These are phyloP conservation scores for Morone chrysops DNA, from an alignment of 2,113 vertebrate species.

Conservation along the genomic window DNA sequence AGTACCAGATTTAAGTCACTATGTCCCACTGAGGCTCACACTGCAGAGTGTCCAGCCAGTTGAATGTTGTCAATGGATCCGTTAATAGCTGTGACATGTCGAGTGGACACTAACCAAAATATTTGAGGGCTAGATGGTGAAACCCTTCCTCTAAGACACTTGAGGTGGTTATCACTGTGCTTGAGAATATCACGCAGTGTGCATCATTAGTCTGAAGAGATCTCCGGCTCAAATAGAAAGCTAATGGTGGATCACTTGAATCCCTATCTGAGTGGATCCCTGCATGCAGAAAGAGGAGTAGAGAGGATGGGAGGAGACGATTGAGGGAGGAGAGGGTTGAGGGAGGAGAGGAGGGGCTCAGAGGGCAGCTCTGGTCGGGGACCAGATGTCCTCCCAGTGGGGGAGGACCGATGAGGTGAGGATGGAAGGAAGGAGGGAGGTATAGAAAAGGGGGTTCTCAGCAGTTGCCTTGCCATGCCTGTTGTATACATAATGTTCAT, in stretches of 20 bases:
- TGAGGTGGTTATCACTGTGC: conserved; percentile 28
- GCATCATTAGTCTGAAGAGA: conserved; percentile 46
- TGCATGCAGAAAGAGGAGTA: conserved; percentile 49
- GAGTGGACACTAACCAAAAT: conserved; percentile 28
- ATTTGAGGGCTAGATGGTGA: conserved; percentile 18
- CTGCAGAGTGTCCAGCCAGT: conserved; percentile 6
- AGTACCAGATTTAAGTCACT: conserved; percentile 1
- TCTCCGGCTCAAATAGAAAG: conserved; percentile 42
- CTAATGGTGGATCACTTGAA: conserved; percentile 58
- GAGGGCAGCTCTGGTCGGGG: conserved; percentile 79
- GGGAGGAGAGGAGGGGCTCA: conserved; percentile 50
- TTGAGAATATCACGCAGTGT: conserved; percentile 22
- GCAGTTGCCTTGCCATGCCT: conserved; percentile 68
- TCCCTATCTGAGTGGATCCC: conserved; percentile 64
- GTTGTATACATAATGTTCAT: conserved; percentile 69
- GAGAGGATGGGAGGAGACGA: conserved; percentile 55
- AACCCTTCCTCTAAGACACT: conserved; percentile 37
- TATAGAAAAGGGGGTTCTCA: conserved; percentile 63
- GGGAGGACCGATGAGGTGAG: conserved; percentile 76
- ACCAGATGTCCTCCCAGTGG: conserved; percentile 86
- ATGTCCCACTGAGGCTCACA: not conserved
- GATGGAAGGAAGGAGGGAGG: conserved; percentile 68
- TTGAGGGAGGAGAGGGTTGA: conserved; percentile 38
- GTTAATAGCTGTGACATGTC: conserved; percentile 24
- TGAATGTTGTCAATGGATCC: conserved; percentile 10